A percentile compares a stretch with the other conserved stretches of the same genome.
phyloP scores from a whole-genome alignment of 2,888 invertebrate species.

The Metacarcinus magister region DNA sequence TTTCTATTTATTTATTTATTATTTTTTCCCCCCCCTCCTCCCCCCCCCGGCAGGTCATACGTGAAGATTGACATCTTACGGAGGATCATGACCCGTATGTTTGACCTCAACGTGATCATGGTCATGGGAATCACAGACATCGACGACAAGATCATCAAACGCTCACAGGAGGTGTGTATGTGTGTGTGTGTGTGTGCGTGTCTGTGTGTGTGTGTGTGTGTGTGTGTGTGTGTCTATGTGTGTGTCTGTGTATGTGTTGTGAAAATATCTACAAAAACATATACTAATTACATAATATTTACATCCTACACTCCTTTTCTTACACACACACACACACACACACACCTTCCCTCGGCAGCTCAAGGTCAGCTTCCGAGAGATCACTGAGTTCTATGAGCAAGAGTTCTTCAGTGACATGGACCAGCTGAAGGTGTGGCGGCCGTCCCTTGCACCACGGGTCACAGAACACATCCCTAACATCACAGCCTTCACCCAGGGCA shows the following conservation, averaged over 20 bases:
- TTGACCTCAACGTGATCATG: conserved; percentile 91
- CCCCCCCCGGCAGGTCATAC: conserved; percentile 88
- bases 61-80: conserved; percentile 94
- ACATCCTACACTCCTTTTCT: too few relatives aligned
- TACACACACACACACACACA: too few relatives aligned
- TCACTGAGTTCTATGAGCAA: conserved; percentile 90
- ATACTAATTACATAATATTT: too few relatives aligned
- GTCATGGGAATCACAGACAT: conserved; percentile 97
- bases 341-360: conserved; percentile 83
- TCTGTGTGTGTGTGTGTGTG: neutral
- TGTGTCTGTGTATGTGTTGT: neutral
- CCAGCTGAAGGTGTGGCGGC: conserved; percentile 89
- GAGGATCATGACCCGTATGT: conserved; percentile 90
- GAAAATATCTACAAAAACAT: neutral
- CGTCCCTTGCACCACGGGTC: conserved; percentile 90
- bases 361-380: conserved; percentile 86
- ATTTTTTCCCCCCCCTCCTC: too few relatives aligned
- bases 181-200: neutral
- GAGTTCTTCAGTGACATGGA: conserved; percentile 93
- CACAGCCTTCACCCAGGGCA: conserved; percentile 89
- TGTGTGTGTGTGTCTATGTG: neutral
- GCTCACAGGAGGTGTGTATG: conserved; percentile 86
- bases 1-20: too few relatives aligned
- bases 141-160: conserved; percentile 96
- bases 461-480: conserved; percentile 93